phyloP scores from a whole-genome alignment of 2,888 invertebrate species.

The Bibio marci region DNA sequence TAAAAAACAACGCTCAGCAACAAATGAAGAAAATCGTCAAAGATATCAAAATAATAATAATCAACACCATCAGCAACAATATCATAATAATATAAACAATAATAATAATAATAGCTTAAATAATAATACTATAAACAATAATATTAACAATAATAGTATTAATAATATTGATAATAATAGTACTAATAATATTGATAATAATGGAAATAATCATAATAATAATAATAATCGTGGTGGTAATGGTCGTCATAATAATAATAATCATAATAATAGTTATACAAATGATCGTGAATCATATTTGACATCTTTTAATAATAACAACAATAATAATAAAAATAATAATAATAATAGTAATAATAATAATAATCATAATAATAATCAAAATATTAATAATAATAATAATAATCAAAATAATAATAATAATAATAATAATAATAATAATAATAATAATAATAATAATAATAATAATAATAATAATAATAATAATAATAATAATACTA shows the following conservation, averaged over 20 bases:
- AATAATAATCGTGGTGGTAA: neutral
- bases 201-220: constrained; percentile 3
- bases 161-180: constrained; percentile 11
- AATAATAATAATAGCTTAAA: neutral
- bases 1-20: constrained; percentile 40
- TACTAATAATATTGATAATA: constrained; percentile 13
- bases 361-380: constrained; percentile 2
- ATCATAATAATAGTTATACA: constrained; percentile 11
- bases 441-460: constrained; percentile 11
- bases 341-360: constrained; percentile 2
- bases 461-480: constrained; percentile 2
- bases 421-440: constrained; percentile 11
- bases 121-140: constrained; percentile 8
- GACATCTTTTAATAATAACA: constrained; percentile 15
- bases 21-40: constrained; percentile 6
- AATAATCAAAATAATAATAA: constrained; percentile 10
- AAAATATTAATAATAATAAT: no score
- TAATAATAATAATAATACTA: no score
- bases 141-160: constrained; percentile 10
- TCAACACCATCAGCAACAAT: neutral
- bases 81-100: constrained; percentile 1
- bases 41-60: constrained; percentile 1
- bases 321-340: neutral
- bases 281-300: constrained; percentile 15
- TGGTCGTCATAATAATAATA: constrained; percentile 11